A percentile compares a stretch with the other conserved stretches of the same genome.
phyloP scores from a whole-genome alignment of 2,888 invertebrate species.

The Morpho helenor region DNA sequence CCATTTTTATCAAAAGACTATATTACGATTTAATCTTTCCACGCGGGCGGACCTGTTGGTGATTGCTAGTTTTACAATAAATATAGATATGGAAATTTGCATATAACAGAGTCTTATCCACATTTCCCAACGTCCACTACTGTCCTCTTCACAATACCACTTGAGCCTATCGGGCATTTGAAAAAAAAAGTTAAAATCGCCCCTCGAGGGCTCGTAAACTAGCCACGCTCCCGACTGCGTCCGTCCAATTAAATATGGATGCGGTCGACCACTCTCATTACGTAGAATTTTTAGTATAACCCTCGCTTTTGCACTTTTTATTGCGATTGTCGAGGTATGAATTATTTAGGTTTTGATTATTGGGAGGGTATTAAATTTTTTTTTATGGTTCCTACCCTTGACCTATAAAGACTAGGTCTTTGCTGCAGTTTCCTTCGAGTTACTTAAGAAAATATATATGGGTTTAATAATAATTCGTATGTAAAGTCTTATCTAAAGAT shows the following conservation, averaged over 20 bases:
- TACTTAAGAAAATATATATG: too few species aligned
- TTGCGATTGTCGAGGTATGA: constrained; percentile 39
- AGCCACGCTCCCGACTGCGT: constrained; percentile 37
- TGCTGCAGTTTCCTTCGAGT: background rate
- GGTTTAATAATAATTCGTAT: too few species aligned
- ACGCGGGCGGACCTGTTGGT: too few species aligned
- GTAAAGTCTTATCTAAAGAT: too few species aligned
- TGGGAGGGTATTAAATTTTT: constrained; percentile 23
- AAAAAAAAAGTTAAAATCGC: constrained; percentile 71
- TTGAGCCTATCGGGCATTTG: constrained; percentile 66
- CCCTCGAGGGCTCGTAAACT: constrained; percentile 67
- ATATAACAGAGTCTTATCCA: constrained; percentile 32
- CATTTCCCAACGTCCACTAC: constrained; percentile 37
- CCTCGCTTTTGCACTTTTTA: constrained; percentile 41
- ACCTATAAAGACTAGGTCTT: background rate
- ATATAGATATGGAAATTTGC: too few species aligned
- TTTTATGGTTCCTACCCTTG: background rate
- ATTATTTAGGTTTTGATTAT: constrained; percentile 36
- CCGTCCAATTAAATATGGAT: constrained; percentile 75
- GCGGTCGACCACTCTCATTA: constrained; percentile 50
- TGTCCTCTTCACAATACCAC: constrained; percentile 75
- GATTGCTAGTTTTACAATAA: too few species aligned
- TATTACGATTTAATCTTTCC: too few species aligned
- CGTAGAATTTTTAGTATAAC: constrained; percentile 49
- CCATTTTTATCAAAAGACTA: too few species aligned